These are phyloP conservation scores for Lamproptera curius DNA, from an alignment of 2,888 invertebrate genomes.

Conservation along the genomic window DNA sequence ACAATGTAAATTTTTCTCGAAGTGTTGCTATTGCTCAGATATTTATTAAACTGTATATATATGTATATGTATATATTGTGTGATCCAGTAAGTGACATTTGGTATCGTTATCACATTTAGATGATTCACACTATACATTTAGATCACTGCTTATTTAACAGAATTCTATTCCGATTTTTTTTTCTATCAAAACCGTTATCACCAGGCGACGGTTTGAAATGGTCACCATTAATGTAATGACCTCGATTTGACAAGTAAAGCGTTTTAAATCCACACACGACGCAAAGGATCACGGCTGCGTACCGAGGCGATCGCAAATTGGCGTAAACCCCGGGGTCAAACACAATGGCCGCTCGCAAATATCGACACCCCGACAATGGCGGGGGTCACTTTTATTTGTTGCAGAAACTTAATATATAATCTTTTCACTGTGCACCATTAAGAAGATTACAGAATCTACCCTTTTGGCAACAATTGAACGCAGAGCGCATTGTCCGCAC, in stretches of 20 bases:
- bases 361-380: constrained; percentile 75
- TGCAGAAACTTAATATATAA: constrained; percentile 79
- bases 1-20: too few species aligned
- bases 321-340: constrained; percentile 71
- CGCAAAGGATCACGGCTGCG: constrained; percentile 56
- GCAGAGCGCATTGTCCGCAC: constrained; percentile 74
- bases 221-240: constrained; percentile 40
- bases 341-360: constrained; percentile 74
- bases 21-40: too few species aligned
- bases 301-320: constrained; percentile 66
- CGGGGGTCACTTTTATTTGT: constrained; percentile 79
- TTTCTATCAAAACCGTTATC: background rate
- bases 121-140: too few species aligned
- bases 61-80: too few species aligned
- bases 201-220: constrained; percentile 8
- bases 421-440: constrained; percentile 78
- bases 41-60: too few species aligned
- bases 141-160: too few species aligned
- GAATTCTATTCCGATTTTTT: too few species aligned
- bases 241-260: constrained; percentile 38
- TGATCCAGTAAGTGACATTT: too few species aligned
- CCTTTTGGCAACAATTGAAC: constrained; percentile 76
- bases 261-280: constrained; percentile 45
- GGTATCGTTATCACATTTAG: too few species aligned
- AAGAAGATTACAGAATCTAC: constrained; percentile 77